Base-by-base conservation (phyloP, 2,113 vertebrate species). In the Copsychus sechellarum region DNA sequence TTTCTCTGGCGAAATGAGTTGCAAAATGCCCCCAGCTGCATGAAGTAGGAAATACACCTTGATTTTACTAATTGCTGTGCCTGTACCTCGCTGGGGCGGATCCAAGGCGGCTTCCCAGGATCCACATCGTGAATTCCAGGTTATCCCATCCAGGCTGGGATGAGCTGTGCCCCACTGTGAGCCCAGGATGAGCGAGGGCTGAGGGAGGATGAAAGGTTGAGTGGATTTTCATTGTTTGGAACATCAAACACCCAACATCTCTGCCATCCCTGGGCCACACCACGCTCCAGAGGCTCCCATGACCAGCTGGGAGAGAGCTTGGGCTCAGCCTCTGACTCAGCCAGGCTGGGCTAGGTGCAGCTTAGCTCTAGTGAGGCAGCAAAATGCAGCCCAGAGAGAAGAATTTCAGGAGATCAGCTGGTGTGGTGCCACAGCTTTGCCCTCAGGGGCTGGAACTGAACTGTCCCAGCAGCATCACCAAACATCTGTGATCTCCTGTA, bases 1-100 rank as follows among this genome's bases (percentile, higher is more conserved):
- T 83, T 96, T 95, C 65, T 60, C 65, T 1, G 0, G 89, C 22
- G 76, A 96, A 93, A 93, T 78, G 95, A 94, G 92, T 89, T 97
- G 56, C 89, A 91, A 96, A 96, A 97, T 96, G 95, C 93, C 94
- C 94, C 95, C 95, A 96, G 94, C 95, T 96, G 96, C 95, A 89
- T 89, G 94, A 81, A 92, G 65, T 24, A 95, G 95, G 94, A 97
- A 95, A 95, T 95, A 96, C 94, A 97, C 92, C 91, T 96, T 84
- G 93, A 86, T 92, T 96, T 95, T 79, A 43, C 89, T 93, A 93
- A 92, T 93, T 95, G 90, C 92, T 11, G 4, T 29, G 53, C 67
- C 50, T 72, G 61, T 29, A 29, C 92, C 89, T 87, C 25, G 2
- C 54, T 15, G 40, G 45, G 70, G 48, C 0, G 3, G 11, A 28